Base-by-base conservation (phyloP, 2,797 vertebrate species). In the Centropyge bicolor region DNA sequence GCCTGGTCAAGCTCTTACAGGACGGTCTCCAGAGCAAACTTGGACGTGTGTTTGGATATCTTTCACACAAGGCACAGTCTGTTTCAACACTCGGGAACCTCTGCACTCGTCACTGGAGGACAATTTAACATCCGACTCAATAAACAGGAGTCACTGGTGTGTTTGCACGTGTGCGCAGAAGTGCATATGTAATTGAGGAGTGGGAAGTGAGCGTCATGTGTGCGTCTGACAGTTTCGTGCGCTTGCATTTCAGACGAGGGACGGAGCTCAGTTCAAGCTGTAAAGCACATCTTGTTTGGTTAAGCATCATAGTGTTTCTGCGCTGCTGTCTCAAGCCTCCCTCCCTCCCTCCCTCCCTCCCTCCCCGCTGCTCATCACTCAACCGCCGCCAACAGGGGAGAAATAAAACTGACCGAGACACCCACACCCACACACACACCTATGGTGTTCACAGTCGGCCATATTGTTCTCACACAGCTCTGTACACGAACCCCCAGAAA, bases 81-180 rank as follows among this genome's bases (percentile, higher is more conserved):
- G 92, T 92, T 91, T 90, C 87, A 87, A 86, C 87, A 84, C 90
- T 91, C 68, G 79, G 2, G 88, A 90, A 85, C 80, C 82, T 78
- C 85, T 71, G 87, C 41, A 13, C 73, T 81, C 74, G 51, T 76
- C 84, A 31, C 86, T 75, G 89, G 90, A 92, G 91, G 83, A 89
- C 83, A 75, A 82, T 92, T 93, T 85, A 91, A 93, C 87, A 75
- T 87, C 84, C 83, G 71, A 80, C 86, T 88, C 86, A 73, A 90
- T 92, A 88, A 94, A 92, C 85, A 88, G 83, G 88, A 89, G 87
- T 91, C 91, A 60, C 81, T 73, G 75, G 77, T 86, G 78, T 83
- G 79, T 83, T 70, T 84, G 88, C 75, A 74, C 41, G 64, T 86
- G 83, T 81, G 83, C 3, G 51, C 52, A 54, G 45, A 41, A 36